These are phyloP conservation scores for Percina caprodes DNA, from an alignment of 2,113 vertebrate species.

Conservation along the genomic window DNA sequence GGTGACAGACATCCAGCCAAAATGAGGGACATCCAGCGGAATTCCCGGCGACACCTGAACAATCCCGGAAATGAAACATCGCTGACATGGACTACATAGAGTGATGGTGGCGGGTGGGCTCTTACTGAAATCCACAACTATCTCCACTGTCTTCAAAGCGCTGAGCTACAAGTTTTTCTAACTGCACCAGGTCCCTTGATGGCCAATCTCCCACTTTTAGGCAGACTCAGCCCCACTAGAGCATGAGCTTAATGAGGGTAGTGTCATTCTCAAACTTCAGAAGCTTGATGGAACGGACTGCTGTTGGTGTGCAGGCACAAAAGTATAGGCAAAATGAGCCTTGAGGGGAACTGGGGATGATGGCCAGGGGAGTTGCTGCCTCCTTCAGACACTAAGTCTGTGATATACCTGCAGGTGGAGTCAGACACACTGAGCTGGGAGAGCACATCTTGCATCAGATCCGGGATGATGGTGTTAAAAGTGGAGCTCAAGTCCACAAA, in stretches of 20 bases:
- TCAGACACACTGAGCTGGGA: not conserved
- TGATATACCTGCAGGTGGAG: constrained; percentile 9
- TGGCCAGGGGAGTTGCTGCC: not conserved
- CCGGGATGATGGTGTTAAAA: not conserved
- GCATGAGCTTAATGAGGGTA: not conserved
- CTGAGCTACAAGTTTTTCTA: too few species aligned
- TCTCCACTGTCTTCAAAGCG: too few species aligned
- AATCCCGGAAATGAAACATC: too few species aligned
- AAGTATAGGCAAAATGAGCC: not conserved
- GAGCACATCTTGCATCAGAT: not conserved
- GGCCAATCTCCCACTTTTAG: too few species aligned
- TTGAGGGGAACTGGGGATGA: not conserved
- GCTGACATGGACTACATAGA: too few species aligned
- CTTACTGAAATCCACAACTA: too few species aligned
- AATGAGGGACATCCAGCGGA: too few species aligned
- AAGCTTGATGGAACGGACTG: not conserved
- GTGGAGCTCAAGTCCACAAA: constrained; percentile 3
- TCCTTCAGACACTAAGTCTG: not conserved
- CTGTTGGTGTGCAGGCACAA: not conserved
- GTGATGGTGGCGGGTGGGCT: too few species aligned
- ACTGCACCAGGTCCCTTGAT: too few species aligned
- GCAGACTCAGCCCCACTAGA: too few species aligned
- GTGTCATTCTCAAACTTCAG: not conserved
- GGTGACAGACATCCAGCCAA: too few species aligned
- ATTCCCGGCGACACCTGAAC: too few species aligned